A percentile compares a stretch with the other conserved stretches of the same genome.
Evolutionary conservation across 2,888 invertebrate species (phyloP).

Genomic region (Rhopalosiphum nymphaeae): DNA sequence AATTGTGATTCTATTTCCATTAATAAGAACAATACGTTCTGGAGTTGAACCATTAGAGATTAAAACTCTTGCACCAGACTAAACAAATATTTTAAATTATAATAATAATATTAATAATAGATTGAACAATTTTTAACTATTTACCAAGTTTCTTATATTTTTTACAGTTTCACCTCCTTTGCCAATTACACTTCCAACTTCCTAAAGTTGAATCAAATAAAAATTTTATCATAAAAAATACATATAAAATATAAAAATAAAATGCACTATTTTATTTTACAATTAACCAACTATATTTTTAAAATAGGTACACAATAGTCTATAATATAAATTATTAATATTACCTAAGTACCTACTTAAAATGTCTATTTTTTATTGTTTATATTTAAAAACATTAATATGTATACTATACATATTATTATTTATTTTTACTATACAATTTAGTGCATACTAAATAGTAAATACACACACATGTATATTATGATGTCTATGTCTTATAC

Average conservation of each 20-base stretch:
- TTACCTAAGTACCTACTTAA: neutral
- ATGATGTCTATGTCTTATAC: neutral
- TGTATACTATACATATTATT: no score
- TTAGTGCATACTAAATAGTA: no score
- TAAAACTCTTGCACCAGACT: slow-evolving; percentile 99
- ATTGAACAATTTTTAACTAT: slow-evolving; percentile 68
- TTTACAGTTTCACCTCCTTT: slow-evolving; percentile 99
- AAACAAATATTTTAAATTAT: slow-evolving; percentile 71
- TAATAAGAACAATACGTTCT: slow-evolving; percentile 98
- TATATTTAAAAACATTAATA: neutral
- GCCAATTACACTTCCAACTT: slow-evolving; percentile 96
- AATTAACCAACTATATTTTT: neutral
- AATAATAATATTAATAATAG: slow-evolving; percentile 17
- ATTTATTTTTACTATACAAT: no score
- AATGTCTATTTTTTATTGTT: neutral
- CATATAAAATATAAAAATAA: neutral
- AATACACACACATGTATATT: neutral
- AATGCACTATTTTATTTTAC: neutral
- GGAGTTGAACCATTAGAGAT: slow-evolving; percentile 99
- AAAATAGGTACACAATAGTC: neutral
- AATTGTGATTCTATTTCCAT: slow-evolving; percentile 96
- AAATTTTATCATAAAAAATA: neutral
- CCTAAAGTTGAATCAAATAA: slow-evolving; percentile 76
- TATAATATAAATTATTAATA: neutral
- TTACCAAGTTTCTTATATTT: slow-evolving; percentile 98